phyloP scores from a whole-genome alignment of 1,140 invertebrate species.

The Tetragnatha versicolor region DNA sequence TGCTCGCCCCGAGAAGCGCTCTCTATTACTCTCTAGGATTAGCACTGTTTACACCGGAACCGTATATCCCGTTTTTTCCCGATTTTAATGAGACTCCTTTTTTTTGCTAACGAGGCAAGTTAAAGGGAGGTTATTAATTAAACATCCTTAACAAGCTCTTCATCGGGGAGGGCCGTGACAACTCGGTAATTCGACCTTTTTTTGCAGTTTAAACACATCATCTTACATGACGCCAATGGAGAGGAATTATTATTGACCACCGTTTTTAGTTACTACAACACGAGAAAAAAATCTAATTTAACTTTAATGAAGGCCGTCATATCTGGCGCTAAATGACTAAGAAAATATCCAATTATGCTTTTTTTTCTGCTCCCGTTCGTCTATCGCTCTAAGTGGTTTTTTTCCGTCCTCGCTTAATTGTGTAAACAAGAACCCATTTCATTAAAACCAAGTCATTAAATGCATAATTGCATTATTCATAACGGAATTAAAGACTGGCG shows the following conservation, averaged over 20 bases:
- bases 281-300: slow-evolving; percentile 39
- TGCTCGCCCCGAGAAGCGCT: too few species aligned
- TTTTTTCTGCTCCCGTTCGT: slow-evolving; percentile 4
- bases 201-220: slow-evolving; percentile 26
- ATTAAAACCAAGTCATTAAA: slow-evolving; percentile 47
- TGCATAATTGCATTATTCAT: slow-evolving; percentile 51
- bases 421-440: slow-evolving; percentile 45
- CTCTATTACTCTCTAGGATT: too few species aligned
- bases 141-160: slow-evolving; percentile 36
- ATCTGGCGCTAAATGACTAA: slow-evolving; percentile 43
- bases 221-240: slow-evolving; percentile 1
- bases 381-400: neutral
- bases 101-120: too few species aligned
- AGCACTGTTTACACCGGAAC: too few species aligned
- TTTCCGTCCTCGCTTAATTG: slow-evolving; percentile 28
- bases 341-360: slow-evolving; percentile 46
- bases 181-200: slow-evolving; percentile 32
- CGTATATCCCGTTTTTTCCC: too few species aligned
- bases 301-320: slow-evolving; percentile 46
- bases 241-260: slow-evolving; percentile 29
- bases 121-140: slow-evolving; percentile 43
- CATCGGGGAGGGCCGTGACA: slow-evolving; percentile 1
- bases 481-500: slow-evolving; percentile 36
- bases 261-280: slow-evolving; percentile 5
- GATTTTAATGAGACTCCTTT: too few species aligned